Conservation (phyloP, 2,797 vertebrate genomes). For the Oreochromis mossambicus region DNA sequence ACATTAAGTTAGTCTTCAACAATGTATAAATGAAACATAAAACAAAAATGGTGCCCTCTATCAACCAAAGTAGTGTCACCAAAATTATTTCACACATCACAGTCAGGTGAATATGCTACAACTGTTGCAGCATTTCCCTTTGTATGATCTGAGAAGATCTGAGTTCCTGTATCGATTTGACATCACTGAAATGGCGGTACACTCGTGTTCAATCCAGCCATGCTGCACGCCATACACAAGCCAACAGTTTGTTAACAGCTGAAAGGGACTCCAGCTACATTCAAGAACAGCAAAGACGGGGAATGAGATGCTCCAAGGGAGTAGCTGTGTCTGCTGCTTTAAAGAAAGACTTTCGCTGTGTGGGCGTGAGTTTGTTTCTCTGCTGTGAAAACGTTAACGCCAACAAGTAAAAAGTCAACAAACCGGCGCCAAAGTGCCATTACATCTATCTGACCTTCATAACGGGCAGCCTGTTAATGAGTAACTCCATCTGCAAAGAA, state of each 20-base stretch:
- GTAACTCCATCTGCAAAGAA: not conserved
- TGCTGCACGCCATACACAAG: not conserved
- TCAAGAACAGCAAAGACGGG: not conserved
- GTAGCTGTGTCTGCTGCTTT: not conserved
- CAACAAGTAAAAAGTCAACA: not conserved
- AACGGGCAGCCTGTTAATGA: rapidly evolving
- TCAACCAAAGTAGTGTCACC: rapidly evolving
- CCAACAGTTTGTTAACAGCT: not conserved
- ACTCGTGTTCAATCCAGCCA: not conserved
- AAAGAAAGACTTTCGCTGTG: not conserved
- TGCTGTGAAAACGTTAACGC: rapidly evolving
- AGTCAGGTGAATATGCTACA: not conserved
- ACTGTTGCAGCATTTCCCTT: not conserved
- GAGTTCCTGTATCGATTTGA: rapidly evolving
- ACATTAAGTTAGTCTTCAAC: not conserved
- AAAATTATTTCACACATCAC: not conserved
- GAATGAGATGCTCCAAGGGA: not conserved
- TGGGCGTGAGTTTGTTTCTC: rapidly evolving
- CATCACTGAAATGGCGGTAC: not conserved
- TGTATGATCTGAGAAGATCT: not conserved
- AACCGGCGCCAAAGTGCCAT: rapidly evolving
- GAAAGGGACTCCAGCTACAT: not conserved
- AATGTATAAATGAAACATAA: not conserved
- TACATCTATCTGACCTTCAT: not conserved
- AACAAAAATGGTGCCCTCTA: not conserved